Conservation (phyloP, 2,113 vertebrate genomes). For the Buteo buteo region DNA sequence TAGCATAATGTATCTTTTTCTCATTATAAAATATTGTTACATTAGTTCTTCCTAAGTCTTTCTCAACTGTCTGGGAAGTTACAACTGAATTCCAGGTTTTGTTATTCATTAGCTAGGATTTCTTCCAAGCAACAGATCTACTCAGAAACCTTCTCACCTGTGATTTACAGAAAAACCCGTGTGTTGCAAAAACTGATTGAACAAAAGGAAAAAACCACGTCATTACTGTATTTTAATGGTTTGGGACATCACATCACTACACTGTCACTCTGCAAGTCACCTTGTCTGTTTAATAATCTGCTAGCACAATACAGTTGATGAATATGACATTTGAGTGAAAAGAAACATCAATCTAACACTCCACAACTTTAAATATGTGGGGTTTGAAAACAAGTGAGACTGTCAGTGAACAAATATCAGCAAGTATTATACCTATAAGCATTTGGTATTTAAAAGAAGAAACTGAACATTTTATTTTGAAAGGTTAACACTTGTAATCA, state of each 20-base stretch:
- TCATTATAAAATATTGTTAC: not conserved
- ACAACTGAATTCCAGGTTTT: not conserved
- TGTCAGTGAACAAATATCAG: conserved; percentile 34
- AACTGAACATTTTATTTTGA: conserved; percentile 45
- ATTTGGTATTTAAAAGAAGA: conserved; percentile 49
- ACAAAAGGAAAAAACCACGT: not conserved
- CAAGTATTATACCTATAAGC: not conserved
- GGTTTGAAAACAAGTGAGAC: conserved; percentile 45
- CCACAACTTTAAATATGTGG: conserved; percentile 25
- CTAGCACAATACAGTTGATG: conserved; percentile 41
- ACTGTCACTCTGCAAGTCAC: conserved; percentile 34
- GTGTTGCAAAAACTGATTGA: conserved; percentile 5
- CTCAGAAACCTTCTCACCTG: not conserved
- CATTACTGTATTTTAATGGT: conserved; percentile 22
- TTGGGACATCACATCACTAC: conserved; percentile 43
- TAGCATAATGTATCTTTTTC: not conserved
- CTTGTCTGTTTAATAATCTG: conserved; percentile 52
- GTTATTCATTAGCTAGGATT: not conserved
- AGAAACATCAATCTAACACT: conserved; percentile 41
- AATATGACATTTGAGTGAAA: conserved; percentile 53
- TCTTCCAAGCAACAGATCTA: not conserved
- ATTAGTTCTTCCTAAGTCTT: not conserved
- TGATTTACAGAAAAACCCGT: not conserved
- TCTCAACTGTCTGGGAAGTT: not conserved
- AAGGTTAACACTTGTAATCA: conserved; percentile 37